Percentiles rank a stretch among this genome's conserved stretches.
phyloP scores from a whole-genome alignment of 2,888 invertebrate genomes.

The Clostera curtula region DNA sequence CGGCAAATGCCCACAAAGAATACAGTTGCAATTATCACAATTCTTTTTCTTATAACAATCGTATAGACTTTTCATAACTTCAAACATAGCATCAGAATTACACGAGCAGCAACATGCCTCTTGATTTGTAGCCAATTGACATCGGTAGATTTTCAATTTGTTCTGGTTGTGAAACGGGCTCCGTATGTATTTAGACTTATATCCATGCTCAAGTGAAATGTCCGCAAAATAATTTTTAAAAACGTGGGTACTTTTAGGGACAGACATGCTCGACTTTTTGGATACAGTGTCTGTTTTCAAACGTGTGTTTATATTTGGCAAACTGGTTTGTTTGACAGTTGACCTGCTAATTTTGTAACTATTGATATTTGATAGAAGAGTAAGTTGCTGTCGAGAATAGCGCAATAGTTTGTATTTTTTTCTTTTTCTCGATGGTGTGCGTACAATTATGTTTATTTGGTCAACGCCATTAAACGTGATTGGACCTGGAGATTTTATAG shows the following conservation, averaged over 20 bases:
- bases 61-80: conserved; percentile 52
- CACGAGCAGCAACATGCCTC: conserved; percentile 46
- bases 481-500: no score
- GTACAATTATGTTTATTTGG: conserved; percentile 1
- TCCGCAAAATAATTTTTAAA: neutral
- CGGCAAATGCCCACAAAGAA: conserved; percentile 40
- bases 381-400: neutral
- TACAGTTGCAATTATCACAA: conserved; percentile 44
- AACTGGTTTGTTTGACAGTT: no score
- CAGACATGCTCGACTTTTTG: neutral
- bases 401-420: conserved; percentile 1
- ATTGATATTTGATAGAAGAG: neutral
- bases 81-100: conserved; percentile 52
- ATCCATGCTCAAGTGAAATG: neutral
- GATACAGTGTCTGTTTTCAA: no score
- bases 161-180: no score
- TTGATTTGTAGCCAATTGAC: conserved; percentile 34
- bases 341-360: no score
- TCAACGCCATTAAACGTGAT: neutral
- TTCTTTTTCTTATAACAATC: conserved; percentile 51
- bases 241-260: neutral
- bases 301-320: neutral
- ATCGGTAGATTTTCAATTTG: conserved; percentile 27
- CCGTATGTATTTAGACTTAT: no score
- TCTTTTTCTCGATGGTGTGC: neutral